Conservation (phyloP, 2,888 invertebrate genomes). For the Tachina fera region DNA sequence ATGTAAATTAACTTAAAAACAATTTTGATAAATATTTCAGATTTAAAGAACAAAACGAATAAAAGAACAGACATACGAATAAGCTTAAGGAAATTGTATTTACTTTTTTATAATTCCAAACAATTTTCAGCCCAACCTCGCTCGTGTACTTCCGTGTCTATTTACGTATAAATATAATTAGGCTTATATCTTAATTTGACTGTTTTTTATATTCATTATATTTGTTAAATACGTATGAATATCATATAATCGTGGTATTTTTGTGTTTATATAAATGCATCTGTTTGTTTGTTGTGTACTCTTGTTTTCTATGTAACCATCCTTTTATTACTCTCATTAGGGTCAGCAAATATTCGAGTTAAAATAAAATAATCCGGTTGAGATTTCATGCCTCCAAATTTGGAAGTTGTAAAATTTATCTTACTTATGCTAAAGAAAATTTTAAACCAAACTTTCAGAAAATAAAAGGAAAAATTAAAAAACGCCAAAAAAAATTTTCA, state of each 20-base stretch:
- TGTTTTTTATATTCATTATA: constrained; percentile 25
- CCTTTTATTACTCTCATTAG: not conserved
- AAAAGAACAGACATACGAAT: too few species aligned
- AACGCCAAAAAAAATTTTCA: not conserved
- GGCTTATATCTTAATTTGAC: constrained; percentile 56
- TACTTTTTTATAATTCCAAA: not conserved
- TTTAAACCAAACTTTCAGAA: too few species aligned
- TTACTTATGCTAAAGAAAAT: too few species aligned
- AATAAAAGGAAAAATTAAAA: too few species aligned
- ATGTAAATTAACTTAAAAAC: too few species aligned
- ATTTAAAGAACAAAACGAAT: too few species aligned
- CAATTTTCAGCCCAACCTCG: not conserved
- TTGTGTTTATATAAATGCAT: not conserved
- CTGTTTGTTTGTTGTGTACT: constrained; percentile 22
- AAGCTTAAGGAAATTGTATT: too few species aligned
- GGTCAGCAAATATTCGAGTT: not conserved
- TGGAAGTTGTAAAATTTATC: too few species aligned
- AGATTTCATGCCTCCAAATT: too few species aligned
- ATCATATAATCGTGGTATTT: constrained; percentile 37
- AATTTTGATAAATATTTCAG: too few species aligned
- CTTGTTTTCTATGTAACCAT: constrained; percentile 12
- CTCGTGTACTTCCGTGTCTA: constrained; percentile 12
- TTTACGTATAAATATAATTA: constrained; percentile 67
- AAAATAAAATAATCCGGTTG: too few species aligned
- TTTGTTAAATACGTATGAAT: constrained; percentile 55